These are phyloP conservation scores for Agrotis clavis DNA, from an alignment of 2,888 invertebrate species.

Conservation along the genomic window DNA sequence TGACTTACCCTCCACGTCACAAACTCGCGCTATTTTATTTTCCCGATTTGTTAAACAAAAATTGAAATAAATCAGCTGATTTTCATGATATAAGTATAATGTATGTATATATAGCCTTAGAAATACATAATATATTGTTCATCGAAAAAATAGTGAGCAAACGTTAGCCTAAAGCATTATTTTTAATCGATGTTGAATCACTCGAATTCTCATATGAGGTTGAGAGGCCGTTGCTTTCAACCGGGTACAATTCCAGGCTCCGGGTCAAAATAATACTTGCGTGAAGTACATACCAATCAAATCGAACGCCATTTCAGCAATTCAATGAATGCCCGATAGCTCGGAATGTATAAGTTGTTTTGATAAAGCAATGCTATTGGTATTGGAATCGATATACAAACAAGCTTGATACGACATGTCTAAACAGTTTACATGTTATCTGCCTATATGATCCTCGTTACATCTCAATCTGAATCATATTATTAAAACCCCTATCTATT, in stretches of 20 bases:
- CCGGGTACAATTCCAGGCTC: neutral
- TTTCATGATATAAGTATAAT: too few relatives aligned
- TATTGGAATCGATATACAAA: conserved; percentile 29
- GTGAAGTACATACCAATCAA: neutral
- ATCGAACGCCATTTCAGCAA: conserved; percentile 11
- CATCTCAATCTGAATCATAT: conserved; percentile 25
- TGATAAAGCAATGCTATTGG: conserved; percentile 26
- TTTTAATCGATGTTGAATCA: too few relatives aligned
- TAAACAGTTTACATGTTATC: conserved; percentile 49
- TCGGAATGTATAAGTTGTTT: conserved; percentile 1
- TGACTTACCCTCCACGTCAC: too few relatives aligned
- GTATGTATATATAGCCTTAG: too few relatives aligned
- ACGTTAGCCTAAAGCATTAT: too few relatives aligned
- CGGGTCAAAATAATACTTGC: neutral
- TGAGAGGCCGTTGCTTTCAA: neutral
- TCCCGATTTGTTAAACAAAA: too few relatives aligned
- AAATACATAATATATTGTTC: too few relatives aligned
- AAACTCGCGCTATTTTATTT: too few relatives aligned
- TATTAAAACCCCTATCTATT: conserved; percentile 8
- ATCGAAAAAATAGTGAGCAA: too few relatives aligned
- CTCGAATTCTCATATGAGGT: too few relatives aligned
- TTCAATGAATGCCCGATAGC: neutral
- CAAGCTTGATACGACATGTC: conserved; percentile 37
- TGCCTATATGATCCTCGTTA: conserved; percentile 7
- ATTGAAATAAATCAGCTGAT: too few relatives aligned